Percentiles rank a stretch among this genome's conserved stretches.
phyloP scores from a whole-genome alignment of 2,797 vertebrate genomes.

The Sparus aurata region DNA sequence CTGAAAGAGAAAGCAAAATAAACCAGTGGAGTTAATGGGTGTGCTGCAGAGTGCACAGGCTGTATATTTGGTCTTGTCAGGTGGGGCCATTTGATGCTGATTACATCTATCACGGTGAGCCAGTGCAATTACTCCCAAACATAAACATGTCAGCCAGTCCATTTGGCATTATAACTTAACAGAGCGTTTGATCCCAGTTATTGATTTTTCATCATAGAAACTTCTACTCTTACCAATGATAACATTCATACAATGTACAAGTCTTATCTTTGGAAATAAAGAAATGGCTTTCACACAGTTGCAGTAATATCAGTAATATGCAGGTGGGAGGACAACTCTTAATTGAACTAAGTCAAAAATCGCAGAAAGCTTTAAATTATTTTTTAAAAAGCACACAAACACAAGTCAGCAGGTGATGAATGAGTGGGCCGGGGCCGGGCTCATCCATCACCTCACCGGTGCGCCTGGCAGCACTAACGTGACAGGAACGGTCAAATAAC shows the following conservation, averaged over 20 bases:
- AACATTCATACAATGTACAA: background rate
- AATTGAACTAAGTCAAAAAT: slow-evolving; percentile 72
- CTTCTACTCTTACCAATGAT: slow-evolving; percentile 15
- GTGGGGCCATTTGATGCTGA: slow-evolving; percentile 56
- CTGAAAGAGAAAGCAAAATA: slow-evolving; percentile 61
- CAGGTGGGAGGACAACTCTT: slow-evolving; percentile 29
- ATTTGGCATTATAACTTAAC: slow-evolving; percentile 17
- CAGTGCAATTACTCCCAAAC: slow-evolving; percentile 51
- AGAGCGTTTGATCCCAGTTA: slow-evolving; percentile 21
- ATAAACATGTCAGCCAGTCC: slow-evolving; percentile 55
- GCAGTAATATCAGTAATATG: slow-evolving; percentile 2
- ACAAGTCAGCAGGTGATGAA: slow-evolving; percentile 79
- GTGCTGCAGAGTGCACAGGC: slow-evolving; percentile 47
- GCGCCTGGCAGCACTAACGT: slow-evolving; percentile 73
- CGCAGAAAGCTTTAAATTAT: slow-evolving; percentile 63
- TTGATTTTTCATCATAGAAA: slow-evolving; percentile 39
- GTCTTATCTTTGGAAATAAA: slow-evolving; percentile 6
- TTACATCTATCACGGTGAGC: slow-evolving; percentile 58
- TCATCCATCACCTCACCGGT: slow-evolving; percentile 83
- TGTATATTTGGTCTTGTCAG: slow-evolving; percentile 68
- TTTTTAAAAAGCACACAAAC: slow-evolving; percentile 62
- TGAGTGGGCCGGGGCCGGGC: slow-evolving; percentile 60
- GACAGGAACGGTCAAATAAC: slow-evolving; percentile 87
- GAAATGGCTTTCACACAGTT: background rate
- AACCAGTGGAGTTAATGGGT: slow-evolving; percentile 60